Percentiles rank a stretch among this genome's conserved stretches.
phyloP scores from a whole-genome alignment of 1,140 invertebrate species.

The Saxidomus purpurata region DNA sequence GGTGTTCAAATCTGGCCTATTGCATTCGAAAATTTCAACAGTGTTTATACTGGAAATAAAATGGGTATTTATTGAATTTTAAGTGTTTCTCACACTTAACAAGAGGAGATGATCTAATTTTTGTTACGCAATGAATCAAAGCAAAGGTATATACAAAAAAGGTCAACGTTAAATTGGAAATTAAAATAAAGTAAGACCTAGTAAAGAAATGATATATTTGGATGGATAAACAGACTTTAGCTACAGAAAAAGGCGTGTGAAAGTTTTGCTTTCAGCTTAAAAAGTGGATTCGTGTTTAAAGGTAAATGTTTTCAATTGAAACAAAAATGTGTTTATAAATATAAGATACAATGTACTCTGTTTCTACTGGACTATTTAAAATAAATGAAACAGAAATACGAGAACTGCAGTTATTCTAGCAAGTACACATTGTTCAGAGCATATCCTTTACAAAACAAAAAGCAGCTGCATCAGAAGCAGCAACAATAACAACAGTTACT shows the following conservation, averaged over 20 bases:
- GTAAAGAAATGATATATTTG: background rate
- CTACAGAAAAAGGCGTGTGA: background rate
- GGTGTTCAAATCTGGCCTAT: background rate
- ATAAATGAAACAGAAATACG: no score
- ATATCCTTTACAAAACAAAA: no score
- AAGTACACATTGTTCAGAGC: no score
- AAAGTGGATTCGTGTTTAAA: no score
- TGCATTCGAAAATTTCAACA: background rate
- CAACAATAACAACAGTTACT: no score
- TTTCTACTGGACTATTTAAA: no score
- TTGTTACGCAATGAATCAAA: constrained; percentile 21
- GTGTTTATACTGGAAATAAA: constrained; percentile 5
- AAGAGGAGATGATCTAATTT: background rate
- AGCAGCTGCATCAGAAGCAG: no score
- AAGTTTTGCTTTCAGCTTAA: background rate
- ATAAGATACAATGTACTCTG: no score
- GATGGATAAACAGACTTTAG: background rate
- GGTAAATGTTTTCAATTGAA: no score
- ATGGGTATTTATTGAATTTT: constrained; percentile 13
- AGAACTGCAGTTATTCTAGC: no score
- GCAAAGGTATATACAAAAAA: constrained; percentile 1
- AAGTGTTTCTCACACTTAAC: constrained; percentile 18
- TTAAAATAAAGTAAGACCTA: background rate
- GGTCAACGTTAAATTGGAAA: background rate
- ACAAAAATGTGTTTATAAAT: no score